Conservation (phyloP, 92 coral and sea anemone species). For the Zoanthus gigantus region DNA sequence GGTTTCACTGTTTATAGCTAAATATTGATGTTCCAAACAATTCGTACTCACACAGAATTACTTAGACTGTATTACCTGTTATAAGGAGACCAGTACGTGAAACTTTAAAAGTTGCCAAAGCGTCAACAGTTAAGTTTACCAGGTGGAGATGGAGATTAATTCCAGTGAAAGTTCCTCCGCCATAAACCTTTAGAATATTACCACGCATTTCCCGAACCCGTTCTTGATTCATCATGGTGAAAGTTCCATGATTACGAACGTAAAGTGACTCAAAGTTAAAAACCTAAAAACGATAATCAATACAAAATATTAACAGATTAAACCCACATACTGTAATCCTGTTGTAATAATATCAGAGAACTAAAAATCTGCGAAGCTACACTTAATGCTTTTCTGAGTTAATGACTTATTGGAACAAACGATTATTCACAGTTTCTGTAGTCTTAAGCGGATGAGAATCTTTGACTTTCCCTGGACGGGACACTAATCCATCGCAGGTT, state of each 20-base stretch:
- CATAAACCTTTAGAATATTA: constrained; percentile 61
- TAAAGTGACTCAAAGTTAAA: constrained; percentile 65
- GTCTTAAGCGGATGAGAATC: too few species aligned
- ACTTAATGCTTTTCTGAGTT: too few species aligned
- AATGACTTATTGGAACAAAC: too few species aligned
- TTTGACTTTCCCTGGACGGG: too few species aligned
- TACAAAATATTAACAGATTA: too few species aligned
- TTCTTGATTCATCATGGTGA: constrained; percentile 72
- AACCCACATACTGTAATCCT: too few species aligned
- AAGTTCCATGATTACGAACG: constrained; percentile 74
- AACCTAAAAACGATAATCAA: constrained; percentile 29
- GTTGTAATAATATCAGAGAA: too few species aligned
- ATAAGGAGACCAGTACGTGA: constrained; percentile 44
- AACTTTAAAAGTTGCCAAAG: constrained; percentile 69
- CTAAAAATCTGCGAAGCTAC: too few species aligned
- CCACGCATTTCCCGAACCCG: constrained; percentile 75
- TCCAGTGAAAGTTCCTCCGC: constrained; percentile 70
- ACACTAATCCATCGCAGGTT: too few species aligned
- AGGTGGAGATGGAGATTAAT: constrained; percentile 70
- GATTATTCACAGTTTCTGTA: too few species aligned
- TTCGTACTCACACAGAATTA: background rate
- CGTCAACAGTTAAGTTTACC: constrained; percentile 67
- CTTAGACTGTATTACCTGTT: background rate
- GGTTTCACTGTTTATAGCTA: background rate
- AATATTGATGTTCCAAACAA: background rate